These are phyloP conservation scores for Salmo trutta DNA, from an alignment of 2,797 vertebrate species.

Conservation along the genomic window DNA sequence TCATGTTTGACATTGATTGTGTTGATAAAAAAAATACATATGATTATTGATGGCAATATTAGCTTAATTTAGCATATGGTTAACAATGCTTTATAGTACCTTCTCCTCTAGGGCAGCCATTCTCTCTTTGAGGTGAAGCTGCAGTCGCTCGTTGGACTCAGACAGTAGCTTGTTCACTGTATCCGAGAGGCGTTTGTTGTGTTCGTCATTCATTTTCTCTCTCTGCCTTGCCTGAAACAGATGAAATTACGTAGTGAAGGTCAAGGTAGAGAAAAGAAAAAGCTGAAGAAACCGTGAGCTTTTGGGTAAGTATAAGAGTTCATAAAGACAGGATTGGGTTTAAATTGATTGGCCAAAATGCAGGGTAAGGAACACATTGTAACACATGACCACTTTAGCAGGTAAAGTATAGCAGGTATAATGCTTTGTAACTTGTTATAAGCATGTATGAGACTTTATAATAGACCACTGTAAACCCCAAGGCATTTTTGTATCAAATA, in stretches of 20 bases:
- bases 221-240: slow-evolving; percentile 84
- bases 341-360: not conserved
- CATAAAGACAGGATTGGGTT: not conserved
- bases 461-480: not conserved
- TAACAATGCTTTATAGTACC: slow-evolving; percentile 63
- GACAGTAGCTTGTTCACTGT: slow-evolving; percentile 92
- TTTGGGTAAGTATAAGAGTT: too few relatives aligned
- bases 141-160: slow-evolving; percentile 91
- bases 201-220: slow-evolving; percentile 95
- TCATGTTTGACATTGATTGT: not conserved
- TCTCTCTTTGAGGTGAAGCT: slow-evolving; percentile 92
- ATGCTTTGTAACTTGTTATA: not conserved
- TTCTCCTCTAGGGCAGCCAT: slow-evolving; percentile 94
- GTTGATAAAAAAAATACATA: not conserved
- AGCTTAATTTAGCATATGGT: not conserved
- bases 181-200: slow-evolving; percentile 92
- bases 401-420: not conserved
- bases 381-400: too few relatives aligned
- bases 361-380: not conserved
- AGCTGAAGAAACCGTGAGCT: too few relatives aligned
- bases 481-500: too few relatives aligned
- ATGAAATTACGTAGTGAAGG: too few relatives aligned
- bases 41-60: not conserved
- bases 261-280: not conserved
- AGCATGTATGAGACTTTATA: not conserved